Percentiles rank a stretch among this genome's conserved stretches.
phyloP scores from a whole-genome alignment of 2,888 invertebrate species.

The Aspidiotus rigidus region DNA sequence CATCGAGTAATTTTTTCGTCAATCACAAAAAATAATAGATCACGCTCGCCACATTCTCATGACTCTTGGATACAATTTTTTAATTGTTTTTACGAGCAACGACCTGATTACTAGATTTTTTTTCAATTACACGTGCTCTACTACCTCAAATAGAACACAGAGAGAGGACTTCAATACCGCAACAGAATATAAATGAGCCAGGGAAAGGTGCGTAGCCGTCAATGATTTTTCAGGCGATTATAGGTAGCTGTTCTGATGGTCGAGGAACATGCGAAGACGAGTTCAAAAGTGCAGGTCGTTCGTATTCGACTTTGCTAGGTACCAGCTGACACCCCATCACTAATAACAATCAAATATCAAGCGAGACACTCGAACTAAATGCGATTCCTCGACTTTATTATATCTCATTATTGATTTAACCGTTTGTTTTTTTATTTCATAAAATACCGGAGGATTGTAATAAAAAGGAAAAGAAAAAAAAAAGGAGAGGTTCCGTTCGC shows the following conservation, averaged over 20 bases:
- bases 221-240: too few relatives aligned
- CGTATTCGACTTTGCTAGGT: constrained; percentile 22
- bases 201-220: too few relatives aligned
- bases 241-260: constrained; percentile 8
- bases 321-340: constrained; percentile 28
- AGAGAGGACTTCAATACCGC: too few relatives aligned
- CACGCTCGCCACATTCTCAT: too few relatives aligned
- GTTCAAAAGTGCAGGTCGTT: constrained; percentile 14
- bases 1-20: too few relatives aligned
- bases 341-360: constrained; percentile 30
- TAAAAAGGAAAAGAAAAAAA: not conserved
- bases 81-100: too few relatives aligned
- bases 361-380: constrained; percentile 28
- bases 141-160: too few relatives aligned
- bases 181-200: too few relatives aligned
- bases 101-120: too few relatives aligned
- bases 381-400: constrained; percentile 31
- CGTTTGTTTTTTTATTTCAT: not conserved
- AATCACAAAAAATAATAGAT: too few relatives aligned
- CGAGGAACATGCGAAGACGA: constrained; percentile 24
- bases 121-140: too few relatives aligned
- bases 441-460: not conserved
- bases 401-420: constrained; percentile 29
- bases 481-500: not conserved
- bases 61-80: too few relatives aligned